A percentile compares a stretch with the other conserved stretches of the same genome.
These are phyloP conservation scores for Carposina sasakii DNA, from an alignment of 1,140 invertebrate species.

Conservation along the genomic window DNA sequence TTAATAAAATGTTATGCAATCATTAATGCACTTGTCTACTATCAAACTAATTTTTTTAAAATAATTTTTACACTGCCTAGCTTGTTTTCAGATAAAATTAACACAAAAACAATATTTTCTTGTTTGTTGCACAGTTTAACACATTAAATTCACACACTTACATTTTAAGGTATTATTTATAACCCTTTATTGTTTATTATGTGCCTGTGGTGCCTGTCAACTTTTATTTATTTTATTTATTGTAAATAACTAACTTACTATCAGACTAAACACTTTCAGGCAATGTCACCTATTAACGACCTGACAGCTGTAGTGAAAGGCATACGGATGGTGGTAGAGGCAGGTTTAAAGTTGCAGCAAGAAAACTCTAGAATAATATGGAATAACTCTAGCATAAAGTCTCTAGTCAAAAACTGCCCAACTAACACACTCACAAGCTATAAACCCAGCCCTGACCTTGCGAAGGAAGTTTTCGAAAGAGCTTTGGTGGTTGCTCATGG, in stretches of 20 bases:
- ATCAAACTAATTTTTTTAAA: too few species aligned
- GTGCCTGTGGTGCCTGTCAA: too few species aligned
- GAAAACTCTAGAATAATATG: conserved; percentile 73
- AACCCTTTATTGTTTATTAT: too few species aligned
- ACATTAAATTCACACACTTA: too few species aligned
- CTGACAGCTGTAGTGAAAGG: conserved; percentile 75
- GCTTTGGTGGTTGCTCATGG: conserved; percentile 53
- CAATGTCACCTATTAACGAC: conserved; percentile 76
- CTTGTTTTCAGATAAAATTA: too few species aligned
- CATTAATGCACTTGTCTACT: too few species aligned
- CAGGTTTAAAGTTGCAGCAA: conserved; percentile 74
- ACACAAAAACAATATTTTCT: too few species aligned
- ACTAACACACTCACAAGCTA: conserved; percentile 43
- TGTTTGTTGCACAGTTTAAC: too few species aligned
- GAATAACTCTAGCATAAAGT: conserved; percentile 77
- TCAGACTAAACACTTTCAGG: conserved; percentile 41
- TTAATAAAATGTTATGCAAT: too few species aligned
- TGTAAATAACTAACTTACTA: neutral
- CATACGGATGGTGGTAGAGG: conserved; percentile 74
- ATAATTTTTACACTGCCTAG: too few species aligned
- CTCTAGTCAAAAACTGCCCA: conserved; percentile 58
- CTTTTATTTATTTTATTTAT: too few species aligned
- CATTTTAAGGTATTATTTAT: too few species aligned
- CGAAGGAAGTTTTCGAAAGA: conserved; percentile 52
- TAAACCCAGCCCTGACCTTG: conserved; percentile 37